Base-by-base conservation (phyloP, 2,113 vertebrate species). In the Mohoua ochrocephala region DNA sequence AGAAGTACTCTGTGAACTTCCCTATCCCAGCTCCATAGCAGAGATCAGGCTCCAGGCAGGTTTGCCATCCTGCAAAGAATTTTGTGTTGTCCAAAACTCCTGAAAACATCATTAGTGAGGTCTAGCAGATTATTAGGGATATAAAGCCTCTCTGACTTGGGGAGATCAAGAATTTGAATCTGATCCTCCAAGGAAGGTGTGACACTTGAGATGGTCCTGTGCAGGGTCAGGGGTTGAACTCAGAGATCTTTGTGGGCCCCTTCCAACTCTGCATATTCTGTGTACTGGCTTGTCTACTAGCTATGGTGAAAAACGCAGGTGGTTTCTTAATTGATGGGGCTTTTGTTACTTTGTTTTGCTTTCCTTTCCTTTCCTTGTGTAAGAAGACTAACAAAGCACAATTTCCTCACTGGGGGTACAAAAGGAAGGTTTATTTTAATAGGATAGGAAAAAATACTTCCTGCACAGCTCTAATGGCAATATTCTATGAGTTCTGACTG, bases 361-460 rank as follows among this genome's bases (percentile, higher is more conserved):
- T 84, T 95, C 14, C 16, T 84, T 89, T 81, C 56, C 52, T 84
- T 89, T 85, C 63, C 53, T 74, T 77, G 13, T 45, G 20, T 64
- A 82, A 73, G 65, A 93, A 21, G n/a, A 73, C 27, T 80, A 86
- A 86, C 33, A 77, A 91, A 93, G 59, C 15, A 27, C 4, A 0
- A 26, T 81, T 93, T 95, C 79, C 79, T 80, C 27, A 47, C n/a
- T 30, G 56, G 42, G 14, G n/a, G 27, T 61, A 42, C 6, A 33
- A 76, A 88, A 80, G 39, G 42, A 76, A 74, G 20, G n/a, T 42
- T 76, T 75, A 24, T 65, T 71, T 70, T 56, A 49, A 50, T 77
- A 91, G 30, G 20, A 27, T 11, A 73, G 78, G 56, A 74, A 65
- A 65, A 92, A 89, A 24, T 41, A 81, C 52, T 93, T 95, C 86